Evolutionary conservation across 1,140 invertebrate genomes (phyloP).

Genomic region (Lasaia peninsularis): DNA sequence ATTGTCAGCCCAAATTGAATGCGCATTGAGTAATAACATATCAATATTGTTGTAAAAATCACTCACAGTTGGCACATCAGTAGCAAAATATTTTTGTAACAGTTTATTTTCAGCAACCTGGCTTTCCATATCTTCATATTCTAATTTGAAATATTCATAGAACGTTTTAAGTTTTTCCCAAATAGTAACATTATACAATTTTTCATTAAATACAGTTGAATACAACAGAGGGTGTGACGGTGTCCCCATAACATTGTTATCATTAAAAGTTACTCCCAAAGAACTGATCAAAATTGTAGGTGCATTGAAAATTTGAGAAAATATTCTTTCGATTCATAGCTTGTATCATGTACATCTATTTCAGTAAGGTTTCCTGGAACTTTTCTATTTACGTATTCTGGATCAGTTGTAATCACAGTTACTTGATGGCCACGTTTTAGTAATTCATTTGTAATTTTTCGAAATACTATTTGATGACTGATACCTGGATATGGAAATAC

Average conservation of each 20-base stretch:
- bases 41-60: slow-evolving; percentile 59
- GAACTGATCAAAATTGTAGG: slow-evolving; percentile 12
- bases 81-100: slow-evolving; percentile 22
- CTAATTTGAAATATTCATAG: background rate
- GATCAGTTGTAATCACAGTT: background rate
- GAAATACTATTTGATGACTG: background rate
- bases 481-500: background rate
- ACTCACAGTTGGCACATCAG: slow-evolving; percentile 40
- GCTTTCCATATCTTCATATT: slow-evolving; percentile 3
- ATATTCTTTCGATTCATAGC: background rate
- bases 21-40: slow-evolving; percentile 73
- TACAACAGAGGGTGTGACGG: slow-evolving; percentile 3
- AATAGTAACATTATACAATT: background rate
- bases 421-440: background rate
- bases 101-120: slow-evolving; percentile 23
- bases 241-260: background rate
- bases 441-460: background rate
- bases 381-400: background rate
- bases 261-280: background rate
- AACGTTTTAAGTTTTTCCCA: slow-evolving; percentile 14
- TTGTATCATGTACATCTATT: background rate
- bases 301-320: slow-evolving; percentile 4
- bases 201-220: background rate
- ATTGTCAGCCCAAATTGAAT: slow-evolving; percentile 62
- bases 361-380: background rate